These are phyloP conservation scores for Coregonus suidteri DNA, from an alignment of 2,797 vertebrate genomes.

Conservation along the genomic window DNA sequence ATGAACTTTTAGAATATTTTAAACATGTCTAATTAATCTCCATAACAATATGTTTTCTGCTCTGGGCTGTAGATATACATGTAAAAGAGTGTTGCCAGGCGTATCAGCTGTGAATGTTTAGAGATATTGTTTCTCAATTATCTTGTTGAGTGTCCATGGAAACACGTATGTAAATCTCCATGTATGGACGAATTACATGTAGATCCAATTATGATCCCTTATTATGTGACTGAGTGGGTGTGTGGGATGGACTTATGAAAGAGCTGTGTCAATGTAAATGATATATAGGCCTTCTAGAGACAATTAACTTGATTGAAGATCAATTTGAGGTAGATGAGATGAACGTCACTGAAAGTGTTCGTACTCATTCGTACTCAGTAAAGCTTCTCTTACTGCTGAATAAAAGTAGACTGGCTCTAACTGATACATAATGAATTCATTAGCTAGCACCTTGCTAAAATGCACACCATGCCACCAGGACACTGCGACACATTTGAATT, in stretches of 20 bases:
- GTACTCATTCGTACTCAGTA: background rate
- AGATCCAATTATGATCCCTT: background rate
- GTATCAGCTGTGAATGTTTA: slow-evolving; percentile 2
- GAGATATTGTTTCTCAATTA: slow-evolving; percentile 11
- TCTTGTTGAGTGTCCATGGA: slow-evolving; percentile 33
- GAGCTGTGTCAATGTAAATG: background rate
- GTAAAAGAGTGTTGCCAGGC: slow-evolving; percentile 21
- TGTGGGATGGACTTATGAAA: background rate
- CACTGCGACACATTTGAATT: too few species aligned
- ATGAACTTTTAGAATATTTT: background rate
- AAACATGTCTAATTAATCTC: background rate
- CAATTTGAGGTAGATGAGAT: background rate
- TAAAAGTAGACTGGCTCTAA: background rate
- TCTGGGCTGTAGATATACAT: background rate
- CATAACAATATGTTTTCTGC: background rate
- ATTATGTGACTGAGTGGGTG: background rate
- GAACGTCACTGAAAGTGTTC: background rate
- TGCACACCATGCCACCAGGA: too few species aligned
- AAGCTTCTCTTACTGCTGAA: background rate
- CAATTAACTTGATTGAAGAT: background rate
- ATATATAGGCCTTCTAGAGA: background rate
- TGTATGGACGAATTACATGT: slow-evolving; percentile 17
- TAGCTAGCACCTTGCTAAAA: too few species aligned
- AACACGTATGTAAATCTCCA: slow-evolving; percentile 20
- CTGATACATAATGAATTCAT: background rate